Conservation (phyloP, 1,140 invertebrate genomes). For the Platyura marginata region DNA sequence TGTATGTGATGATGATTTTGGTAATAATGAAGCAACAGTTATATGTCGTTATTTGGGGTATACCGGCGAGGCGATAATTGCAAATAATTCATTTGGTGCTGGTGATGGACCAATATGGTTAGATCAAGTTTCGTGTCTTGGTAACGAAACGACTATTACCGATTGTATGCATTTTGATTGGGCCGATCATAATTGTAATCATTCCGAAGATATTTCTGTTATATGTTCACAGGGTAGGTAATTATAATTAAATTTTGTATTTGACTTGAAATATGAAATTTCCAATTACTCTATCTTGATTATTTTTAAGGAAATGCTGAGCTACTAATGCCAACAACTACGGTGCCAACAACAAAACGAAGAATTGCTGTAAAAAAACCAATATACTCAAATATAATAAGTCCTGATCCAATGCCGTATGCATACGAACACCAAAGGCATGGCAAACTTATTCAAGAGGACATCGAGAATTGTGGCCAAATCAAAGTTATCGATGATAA, state of each 20-base stretch:
- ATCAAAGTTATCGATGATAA: conserved; percentile 14
- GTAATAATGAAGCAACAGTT: conserved; percentile 39
- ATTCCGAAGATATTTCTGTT: conserved; percentile 56
- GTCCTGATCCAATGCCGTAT: no score
- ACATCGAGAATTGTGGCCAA: conserved; percentile 16
- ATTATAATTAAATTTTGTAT: not conserved
- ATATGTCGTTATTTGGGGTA: conserved; percentile 44
- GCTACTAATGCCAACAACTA: no score
- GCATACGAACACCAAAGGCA: no score
- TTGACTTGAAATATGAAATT: no score
- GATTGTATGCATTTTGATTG: conserved; percentile 44
- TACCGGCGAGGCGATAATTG: conserved; percentile 29
- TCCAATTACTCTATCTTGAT: no score
- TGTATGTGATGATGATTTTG: conserved; percentile 63
- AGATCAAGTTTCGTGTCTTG: conserved; percentile 47
- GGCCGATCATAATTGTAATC: conserved; percentile 52
- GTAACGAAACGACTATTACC: conserved; percentile 42
- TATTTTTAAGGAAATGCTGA: no score
- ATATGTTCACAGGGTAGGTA: conserved; percentile 25
- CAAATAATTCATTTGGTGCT: conserved; percentile 5
- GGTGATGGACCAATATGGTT: conserved; percentile 53
- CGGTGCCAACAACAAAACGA: no score
- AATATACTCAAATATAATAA: no score
- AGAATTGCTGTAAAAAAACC: no score
- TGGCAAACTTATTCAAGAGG: no score